phyloP scores from a whole-genome alignment of 2,888 invertebrate species.

The Sepiola atlantica region DNA sequence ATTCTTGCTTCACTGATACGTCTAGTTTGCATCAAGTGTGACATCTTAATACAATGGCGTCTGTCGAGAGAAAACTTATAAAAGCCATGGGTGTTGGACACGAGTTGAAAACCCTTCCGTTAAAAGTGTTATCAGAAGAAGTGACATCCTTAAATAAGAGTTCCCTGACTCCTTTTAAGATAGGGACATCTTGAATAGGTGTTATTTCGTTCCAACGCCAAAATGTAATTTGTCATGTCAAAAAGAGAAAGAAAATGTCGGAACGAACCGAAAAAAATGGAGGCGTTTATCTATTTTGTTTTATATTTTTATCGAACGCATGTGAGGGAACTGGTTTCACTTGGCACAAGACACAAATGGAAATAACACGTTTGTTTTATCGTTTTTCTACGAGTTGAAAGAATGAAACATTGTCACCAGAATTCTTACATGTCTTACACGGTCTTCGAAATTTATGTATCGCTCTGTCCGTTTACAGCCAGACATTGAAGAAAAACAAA shows the following conservation, averaged over 20 bases:
- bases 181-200: neutral
- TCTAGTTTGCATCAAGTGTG: neutral
- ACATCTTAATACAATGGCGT: neutral
- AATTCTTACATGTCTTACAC: too few relatives aligned
- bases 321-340: too few relatives aligned
- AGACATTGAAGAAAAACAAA: too few relatives aligned
- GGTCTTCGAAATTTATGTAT: too few relatives aligned
- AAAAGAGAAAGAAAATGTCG: neutral
- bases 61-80: neutral
- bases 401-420: too few relatives aligned
- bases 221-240: neutral
- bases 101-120: neutral
- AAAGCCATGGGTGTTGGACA: neutral
- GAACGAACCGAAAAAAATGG: neutral
- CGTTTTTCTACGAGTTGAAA: too few relatives aligned
- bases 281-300: too few relatives aligned
- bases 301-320: too few relatives aligned
- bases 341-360: too few relatives aligned
- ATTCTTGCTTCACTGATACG: too few relatives aligned
- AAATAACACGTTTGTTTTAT: too few relatives aligned
- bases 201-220: neutral
- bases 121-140: neutral
- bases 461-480: too few relatives aligned
- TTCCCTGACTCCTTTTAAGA: neutral
- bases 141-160: neutral